Percentiles rank a stretch among this genome's conserved stretches.
phyloP scores from a whole-genome alignment of 2,113 vertebrate species.

The Callipepla squamata region DNA sequence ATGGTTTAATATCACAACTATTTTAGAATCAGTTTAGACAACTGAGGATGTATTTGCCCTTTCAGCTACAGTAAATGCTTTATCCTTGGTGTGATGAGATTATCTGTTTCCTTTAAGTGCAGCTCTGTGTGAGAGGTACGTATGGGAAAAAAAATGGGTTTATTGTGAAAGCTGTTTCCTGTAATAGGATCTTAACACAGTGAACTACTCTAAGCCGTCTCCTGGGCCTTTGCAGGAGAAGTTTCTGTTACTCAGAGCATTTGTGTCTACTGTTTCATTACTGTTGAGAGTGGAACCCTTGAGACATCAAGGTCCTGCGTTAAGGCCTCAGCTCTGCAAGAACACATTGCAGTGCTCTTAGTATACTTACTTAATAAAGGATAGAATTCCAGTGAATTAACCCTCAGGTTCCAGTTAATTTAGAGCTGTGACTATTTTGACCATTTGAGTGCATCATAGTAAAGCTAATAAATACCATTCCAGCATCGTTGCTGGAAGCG shows the following conservation, averaged over 20 bases:
- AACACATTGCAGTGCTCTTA: neutral
- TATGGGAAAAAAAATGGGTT: neutral
- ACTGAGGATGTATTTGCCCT: neutral
- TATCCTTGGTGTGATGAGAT: neutral
- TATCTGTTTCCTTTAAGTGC: neutral
- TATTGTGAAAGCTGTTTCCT: neutral
- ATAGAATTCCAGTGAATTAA: neutral
- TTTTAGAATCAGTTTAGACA: neutral
- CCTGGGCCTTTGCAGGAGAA: neutral
- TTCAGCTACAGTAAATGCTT: neutral
- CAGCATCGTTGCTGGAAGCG: neutral
- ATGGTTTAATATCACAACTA: slow-evolving; percentile 31
- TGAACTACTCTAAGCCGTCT: neutral
- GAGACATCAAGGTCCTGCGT: neutral
- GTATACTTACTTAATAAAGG: neutral
- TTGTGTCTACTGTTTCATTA: neutral
- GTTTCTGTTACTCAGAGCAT: neutral
- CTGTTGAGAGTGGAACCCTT: neutral
- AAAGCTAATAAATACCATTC: neutral
- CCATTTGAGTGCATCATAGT: accelerated
- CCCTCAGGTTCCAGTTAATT: neutral
- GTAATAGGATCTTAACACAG: neutral
- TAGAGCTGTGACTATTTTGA: neutral
- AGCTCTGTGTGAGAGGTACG: accelerated
- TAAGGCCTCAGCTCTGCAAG: neutral